Evolutionary conservation across 37 sponge, comb jelly and placozoan species (phyloP), one percentile per base, ranked within the genome.

Genomic region (Spongilla lacustris): DNA sequence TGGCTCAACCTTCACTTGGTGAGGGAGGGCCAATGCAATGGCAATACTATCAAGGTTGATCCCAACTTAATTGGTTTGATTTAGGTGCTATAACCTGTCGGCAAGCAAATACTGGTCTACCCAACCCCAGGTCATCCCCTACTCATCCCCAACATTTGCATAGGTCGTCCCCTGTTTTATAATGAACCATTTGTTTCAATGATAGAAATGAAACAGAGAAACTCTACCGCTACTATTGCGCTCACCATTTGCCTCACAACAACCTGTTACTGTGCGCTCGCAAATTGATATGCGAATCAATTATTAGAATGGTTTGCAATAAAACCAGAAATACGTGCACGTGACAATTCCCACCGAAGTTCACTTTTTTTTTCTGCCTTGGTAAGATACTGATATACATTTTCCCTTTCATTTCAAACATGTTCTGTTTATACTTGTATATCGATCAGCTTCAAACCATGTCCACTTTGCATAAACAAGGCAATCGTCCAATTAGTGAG

Each of bases 161-260:
- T 6, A 41, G 41, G 41, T 41, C 41, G 41, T 41, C 41, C 41
- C 41, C 41, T 41, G 41, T 41, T 41, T 41, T 41, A 41, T 41
- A 41, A 41, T 41, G 41, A 41, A 6, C 41, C 6, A 3, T 41
- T 41, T 41, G 6, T 41, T 9, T 3, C 6, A 41, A 3, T 41
- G 41, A 72, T 72, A 72, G 73, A 32, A 33, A 72, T 14, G 31
- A 72, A 33, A 33, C 73, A 17, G 21, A 33, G 73, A 1, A 72
- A 29, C 73, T 72, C 73, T 72, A 29, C 73, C 14, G 73, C 29
- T 29, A 72, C 73, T 72, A 72, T 58, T 58, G 58, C 58, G 58
- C 58, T 58, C 58, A 17, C 11, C 11, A 58, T 58, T 58, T 58
- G 58, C 58, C 12, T 1, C 12, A 58, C 4, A 58, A 58, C 58